A percentile compares a stretch with the other conserved stretches of the same genome.
Evolutionary conservation across 2,888 invertebrate species (phyloP).

Genomic region (Alitta virens): DNA sequence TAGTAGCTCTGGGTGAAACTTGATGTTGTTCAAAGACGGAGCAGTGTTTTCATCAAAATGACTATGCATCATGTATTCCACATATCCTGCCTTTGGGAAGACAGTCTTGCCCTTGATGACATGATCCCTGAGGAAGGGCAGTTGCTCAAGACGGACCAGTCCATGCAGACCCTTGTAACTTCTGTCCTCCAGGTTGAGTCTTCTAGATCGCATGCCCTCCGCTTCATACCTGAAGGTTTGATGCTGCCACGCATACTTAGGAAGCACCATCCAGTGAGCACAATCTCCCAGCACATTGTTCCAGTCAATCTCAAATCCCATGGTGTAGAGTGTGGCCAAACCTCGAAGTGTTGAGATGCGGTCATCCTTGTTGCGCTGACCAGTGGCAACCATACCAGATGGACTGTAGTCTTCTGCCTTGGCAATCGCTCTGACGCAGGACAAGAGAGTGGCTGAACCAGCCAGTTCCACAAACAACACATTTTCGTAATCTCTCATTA

Average conservation of each 20-base stretch:
- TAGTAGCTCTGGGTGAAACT: constrained; percentile 4
- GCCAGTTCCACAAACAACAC: constrained; percentile 16
- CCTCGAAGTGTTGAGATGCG: constrained; percentile 6
- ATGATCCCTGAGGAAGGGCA: constrained; percentile 12
- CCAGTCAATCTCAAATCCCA: constrained; percentile 14
- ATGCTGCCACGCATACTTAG: constrained; percentile 21
- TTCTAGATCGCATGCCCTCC: constrained; percentile 3
- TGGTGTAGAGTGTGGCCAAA: constrained; percentile 10
- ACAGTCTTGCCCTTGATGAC: constrained; percentile 15
- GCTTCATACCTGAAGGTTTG: constrained; percentile 17
- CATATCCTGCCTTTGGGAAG: constrained; percentile 18
- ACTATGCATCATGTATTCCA: constrained; percentile 11
- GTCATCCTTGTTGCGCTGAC: constrained; percentile 11
- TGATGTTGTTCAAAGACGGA: constrained; percentile 4
- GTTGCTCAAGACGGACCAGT: not conserved
- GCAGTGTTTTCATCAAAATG: not conserved
- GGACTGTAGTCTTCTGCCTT: not conserved
- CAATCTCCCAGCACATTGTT: constrained; percentile 6
- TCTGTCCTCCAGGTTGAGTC: constrained; percentile 11
- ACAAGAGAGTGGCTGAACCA: constrained; percentile 18
- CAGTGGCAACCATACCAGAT: constrained; percentile 8
- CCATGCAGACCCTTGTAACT: constrained; percentile 9
- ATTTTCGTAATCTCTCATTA: constrained; percentile 18
- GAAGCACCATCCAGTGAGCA: constrained; percentile 13
- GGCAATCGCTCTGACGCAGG: constrained; percentile 11